Percentiles rank a stretch among this genome's conserved stretches.
phyloP scores from a whole-genome alignment of 30 jellyfish, hydroid and myxozoan species.

The Sanderia malayensis region DNA sequence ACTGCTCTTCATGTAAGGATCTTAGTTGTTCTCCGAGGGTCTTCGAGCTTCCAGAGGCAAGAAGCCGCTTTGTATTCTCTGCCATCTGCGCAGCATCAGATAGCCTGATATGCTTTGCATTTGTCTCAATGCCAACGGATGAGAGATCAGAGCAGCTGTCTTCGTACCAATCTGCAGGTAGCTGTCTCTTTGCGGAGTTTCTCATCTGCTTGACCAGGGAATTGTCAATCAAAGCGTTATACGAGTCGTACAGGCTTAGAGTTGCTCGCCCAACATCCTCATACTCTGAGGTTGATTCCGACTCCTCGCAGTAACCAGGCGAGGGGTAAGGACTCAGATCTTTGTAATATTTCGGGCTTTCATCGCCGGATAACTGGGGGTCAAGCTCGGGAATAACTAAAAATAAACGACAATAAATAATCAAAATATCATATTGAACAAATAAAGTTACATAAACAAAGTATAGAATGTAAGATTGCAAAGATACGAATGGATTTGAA shows the following conservation, averaged over 20 bases:
- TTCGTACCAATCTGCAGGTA: neutral
- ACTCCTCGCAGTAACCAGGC: neutral
- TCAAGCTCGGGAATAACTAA: constrained; percentile 58
- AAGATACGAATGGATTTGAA: no score
- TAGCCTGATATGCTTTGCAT: constrained; percentile 4
- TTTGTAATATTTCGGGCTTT: constrained; percentile 9
- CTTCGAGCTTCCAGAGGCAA: neutral
- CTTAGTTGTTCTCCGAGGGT: neutral
- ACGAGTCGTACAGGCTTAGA: constrained; percentile 42
- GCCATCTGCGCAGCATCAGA: constrained; percentile 26
- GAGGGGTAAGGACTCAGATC: constrained; percentile 10
- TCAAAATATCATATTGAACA: no score
- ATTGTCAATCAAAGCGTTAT: constrained; percentile 10
- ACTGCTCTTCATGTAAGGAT: neutral
- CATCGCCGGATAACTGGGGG: constrained; percentile 7
- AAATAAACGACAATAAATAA: no score
- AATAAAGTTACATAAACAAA: no score
- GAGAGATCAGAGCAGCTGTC: neutral
- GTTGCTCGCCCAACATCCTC: constrained; percentile 6
- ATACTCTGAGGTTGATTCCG: neutral
- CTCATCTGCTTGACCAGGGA: constrained; percentile 3
- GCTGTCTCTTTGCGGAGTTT: constrained; percentile 14
- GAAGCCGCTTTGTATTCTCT: constrained; percentile 10
- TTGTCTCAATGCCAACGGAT: neutral
- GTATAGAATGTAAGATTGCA: no score